Percentiles rank a stretch among this genome's conserved stretches.
Evolutionary conservation across 2,113 vertebrate genomes (phyloP).

Genomic region (Bufo bufo): DNA sequence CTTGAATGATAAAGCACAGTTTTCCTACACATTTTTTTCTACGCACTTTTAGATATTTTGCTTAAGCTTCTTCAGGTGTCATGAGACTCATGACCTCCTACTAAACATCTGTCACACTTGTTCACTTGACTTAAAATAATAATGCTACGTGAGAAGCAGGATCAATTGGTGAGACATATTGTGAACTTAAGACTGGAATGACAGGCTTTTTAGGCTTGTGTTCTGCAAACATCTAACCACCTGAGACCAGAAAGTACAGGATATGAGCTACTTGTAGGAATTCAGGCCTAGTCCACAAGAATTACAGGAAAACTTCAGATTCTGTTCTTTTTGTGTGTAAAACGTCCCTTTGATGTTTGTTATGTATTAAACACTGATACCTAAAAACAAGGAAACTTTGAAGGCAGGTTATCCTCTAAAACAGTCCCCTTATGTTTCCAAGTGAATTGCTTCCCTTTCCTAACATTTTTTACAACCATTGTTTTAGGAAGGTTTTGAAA

Average conservation of each 20-base stretch:
- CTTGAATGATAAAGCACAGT: constrained; percentile 55
- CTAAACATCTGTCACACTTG: constrained; percentile 39
- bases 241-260: constrained; percentile 95
- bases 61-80: constrained; percentile 67
- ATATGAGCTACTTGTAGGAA: constrained; percentile 97
- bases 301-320: constrained; percentile 94
- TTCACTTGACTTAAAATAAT: constrained; percentile 58
- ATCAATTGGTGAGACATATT: constrained; percentile 64
- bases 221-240: constrained; percentile 93
- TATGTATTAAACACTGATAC: constrained; percentile 91
- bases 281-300: constrained; percentile 86
- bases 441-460: constrained; percentile 97
- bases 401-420: constrained; percentile 92
- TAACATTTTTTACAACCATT: constrained; percentile 57
- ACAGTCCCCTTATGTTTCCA: constrained; percentile 86
- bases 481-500: neutral
- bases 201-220: constrained; percentile 76
- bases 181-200: constrained; percentile 73
- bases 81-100: constrained; percentile 56
- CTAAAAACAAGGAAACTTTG: constrained; percentile 87
- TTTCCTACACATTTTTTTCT: neutral
- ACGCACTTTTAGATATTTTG: constrained; percentile 53
- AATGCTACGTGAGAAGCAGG: constrained; percentile 62
- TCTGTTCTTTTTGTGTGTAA: constrained; percentile 63
- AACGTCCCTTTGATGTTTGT: constrained; percentile 90